phyloP scores from a whole-genome alignment of 2,113 vertebrate genomes.

The Coreoperca whiteheadi region DNA sequence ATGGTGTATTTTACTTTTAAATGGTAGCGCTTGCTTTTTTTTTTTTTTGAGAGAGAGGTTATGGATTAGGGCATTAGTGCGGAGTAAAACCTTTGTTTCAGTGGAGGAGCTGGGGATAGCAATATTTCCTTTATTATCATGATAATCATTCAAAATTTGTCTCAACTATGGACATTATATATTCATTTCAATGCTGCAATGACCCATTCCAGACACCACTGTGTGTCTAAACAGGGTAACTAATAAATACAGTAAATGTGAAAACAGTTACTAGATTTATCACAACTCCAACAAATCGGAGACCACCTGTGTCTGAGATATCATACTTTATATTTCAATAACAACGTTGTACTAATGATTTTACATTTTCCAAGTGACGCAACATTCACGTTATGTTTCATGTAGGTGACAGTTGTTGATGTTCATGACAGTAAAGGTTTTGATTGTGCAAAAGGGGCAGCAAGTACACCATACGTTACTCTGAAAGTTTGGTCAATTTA shows the following conservation, averaged over 20 bases:
- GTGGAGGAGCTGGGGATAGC: too few relatives aligned
- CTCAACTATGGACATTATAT: background rate
- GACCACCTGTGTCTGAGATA: background rate
- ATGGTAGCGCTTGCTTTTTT: constrained; percentile 10
- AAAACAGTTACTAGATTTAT: background rate
- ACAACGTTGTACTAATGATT: background rate
- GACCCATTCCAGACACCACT: background rate
- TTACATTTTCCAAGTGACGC: background rate
- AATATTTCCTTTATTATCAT: too few relatives aligned
- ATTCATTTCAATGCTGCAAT: background rate
- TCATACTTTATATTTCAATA: background rate
- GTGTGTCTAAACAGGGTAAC: background rate
- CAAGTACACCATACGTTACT: background rate
- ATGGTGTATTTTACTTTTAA: constrained; percentile 9
- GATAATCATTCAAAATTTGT: background rate
- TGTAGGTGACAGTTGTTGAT: background rate
- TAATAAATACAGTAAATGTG: background rate
- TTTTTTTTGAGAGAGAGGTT: too few relatives aligned
- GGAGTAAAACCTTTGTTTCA: too few relatives aligned
- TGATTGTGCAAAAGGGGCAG: background rate
- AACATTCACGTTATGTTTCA: background rate
- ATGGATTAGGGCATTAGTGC: constrained; percentile 49
- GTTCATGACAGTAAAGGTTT: background rate
- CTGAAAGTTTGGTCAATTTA: background rate
- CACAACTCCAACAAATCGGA: background rate